Percentiles rank a stretch among this genome's conserved stretches.
Evolutionary conservation across 2,888 invertebrate genomes (phyloP).

Genomic region (Nymphalis urticae): DNA sequence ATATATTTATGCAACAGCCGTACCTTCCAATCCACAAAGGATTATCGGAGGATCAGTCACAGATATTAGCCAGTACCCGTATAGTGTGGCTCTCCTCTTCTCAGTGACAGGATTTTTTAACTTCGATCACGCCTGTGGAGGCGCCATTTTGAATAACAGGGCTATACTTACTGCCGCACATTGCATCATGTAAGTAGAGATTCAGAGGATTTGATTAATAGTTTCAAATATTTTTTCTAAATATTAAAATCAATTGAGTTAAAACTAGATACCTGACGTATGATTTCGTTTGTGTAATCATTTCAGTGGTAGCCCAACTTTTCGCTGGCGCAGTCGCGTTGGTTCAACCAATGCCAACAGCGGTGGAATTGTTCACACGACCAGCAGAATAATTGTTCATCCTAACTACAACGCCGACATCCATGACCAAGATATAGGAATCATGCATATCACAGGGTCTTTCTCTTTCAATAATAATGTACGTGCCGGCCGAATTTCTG

Average conservation of each 20-base stretch:
- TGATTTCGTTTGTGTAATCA: not conserved
- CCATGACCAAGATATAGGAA: conserved; percentile 55
- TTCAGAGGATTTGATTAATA: too few relatives aligned
- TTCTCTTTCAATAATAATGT: conserved; percentile 48
- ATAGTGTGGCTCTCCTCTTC: conserved; percentile 46
- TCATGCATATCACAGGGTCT: conserved; percentile 47
- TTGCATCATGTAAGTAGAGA: conserved; percentile 29
- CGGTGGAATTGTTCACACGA: conserved; percentile 49
- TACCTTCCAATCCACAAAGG: conserved; percentile 44
- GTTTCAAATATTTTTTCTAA: too few relatives aligned
- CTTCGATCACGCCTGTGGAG: conserved; percentile 38
- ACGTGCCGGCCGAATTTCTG: conserved; percentile 47
- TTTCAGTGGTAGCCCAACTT: conserved; percentile 35
- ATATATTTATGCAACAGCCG: conserved; percentile 17
- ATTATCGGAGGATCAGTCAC: conserved; percentile 38
- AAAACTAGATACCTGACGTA: too few relatives aligned
- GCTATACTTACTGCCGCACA: conserved; percentile 42
- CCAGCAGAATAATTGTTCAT: conserved; percentile 48
- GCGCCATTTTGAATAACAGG: conserved; percentile 39
- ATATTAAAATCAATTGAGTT: too few relatives aligned
- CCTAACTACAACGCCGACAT: conserved; percentile 48
- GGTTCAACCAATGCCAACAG: conserved; percentile 48
- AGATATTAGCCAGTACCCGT: conserved; percentile 46
- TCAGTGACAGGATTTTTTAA: conserved; percentile 29
- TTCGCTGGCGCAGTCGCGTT: conserved; percentile 27